Evolutionary conservation across 2,113 vertebrate species (phyloP), one percentile per base, ranked within the genome.

Genomic region (Brienomyrus longianalis): DNA sequence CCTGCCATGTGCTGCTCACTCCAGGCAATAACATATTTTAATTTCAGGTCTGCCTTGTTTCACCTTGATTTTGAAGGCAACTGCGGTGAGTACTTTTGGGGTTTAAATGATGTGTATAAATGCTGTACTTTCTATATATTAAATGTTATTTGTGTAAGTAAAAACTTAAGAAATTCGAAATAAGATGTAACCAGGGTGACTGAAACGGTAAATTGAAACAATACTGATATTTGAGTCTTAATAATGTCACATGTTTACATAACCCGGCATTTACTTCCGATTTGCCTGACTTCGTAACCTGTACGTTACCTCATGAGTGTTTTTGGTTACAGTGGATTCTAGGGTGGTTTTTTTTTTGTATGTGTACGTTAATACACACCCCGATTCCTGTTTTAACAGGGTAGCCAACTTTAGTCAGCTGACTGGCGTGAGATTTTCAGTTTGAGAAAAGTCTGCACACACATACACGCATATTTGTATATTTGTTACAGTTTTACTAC

Each of bases 21-120:
- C 43, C 27, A 54, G 21, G 74, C 52, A 23, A 17, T 70, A 39
- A 43, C 35, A 23, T 48, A 23, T 39, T 9, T n/a, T 91, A 48
- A 15, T 92, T 91, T 50, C 92, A 96, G 96, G 89, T 96, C 96
- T 19, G 94, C 93, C 1, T 89, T 96, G 50, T 96, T 95, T 91
- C 92, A 83, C 56, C 91, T 95, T 0, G 90, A 94, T 88, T 89
- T 95, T 92, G 92, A 95, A 31, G 95, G 95, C 83, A 91, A 90
- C 74, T 95, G 94, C 93, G 96, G 96, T 96, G 93, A 95, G 95
- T 91, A 10, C 15, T 56, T 80, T 10, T 74, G 39, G 17, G 39
- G 7, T 35, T 54, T 17, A 35, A 39, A 54, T 87, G 35, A 43
- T 80, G 74, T 80, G 35, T 21, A 7, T 80, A 19, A 43, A n/a